phyloP scores from a whole-genome alignment of 2,113 vertebrate species.

The Callipepla californica region DNA sequence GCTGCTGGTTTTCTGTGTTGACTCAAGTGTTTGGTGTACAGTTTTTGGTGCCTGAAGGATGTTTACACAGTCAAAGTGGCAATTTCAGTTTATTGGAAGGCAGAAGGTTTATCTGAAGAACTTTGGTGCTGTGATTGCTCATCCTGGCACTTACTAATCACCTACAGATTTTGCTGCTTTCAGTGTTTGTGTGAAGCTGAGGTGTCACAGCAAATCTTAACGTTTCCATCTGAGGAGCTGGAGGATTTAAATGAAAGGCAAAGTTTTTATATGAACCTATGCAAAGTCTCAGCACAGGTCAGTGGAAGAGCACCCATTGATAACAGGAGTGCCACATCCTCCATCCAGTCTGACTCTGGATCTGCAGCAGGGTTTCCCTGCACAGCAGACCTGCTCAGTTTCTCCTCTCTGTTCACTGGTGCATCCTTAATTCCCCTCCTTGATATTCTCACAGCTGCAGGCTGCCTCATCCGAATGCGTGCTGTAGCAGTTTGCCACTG shows the following conservation, averaged over 20 bases:
- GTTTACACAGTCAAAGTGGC: neutral
- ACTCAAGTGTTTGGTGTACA: neutral
- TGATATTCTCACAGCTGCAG: neutral
- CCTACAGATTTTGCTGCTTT: accelerated
- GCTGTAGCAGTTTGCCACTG: neutral
- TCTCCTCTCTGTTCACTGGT: neutral
- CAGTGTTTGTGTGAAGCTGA: accelerated
- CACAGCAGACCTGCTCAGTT: too few relatives aligned
- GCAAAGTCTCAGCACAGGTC: too few relatives aligned
- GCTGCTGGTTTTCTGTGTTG: neutral
- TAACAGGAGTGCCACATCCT: too few relatives aligned
- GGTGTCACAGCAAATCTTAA: accelerated
- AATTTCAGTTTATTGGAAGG: slow-evolving; percentile 75
- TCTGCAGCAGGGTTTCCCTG: neutral
- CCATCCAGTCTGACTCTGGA: neutral
- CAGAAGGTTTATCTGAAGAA: slow-evolving; percentile 71
- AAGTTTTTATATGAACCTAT: accelerated
- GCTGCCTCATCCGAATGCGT: neutral
- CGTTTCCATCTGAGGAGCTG: accelerated
- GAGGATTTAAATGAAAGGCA: neutral
- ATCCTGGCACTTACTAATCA: slow-evolving; percentile 19
- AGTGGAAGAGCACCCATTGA: too few relatives aligned
- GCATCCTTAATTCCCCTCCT: neutral
- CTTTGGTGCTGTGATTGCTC: slow-evolving; percentile 50
- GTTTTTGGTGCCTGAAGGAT: slow-evolving; percentile 32